Base-by-base conservation (phyloP, 2,888 invertebrate species). In the Gymnosoma rotundatum region DNA sequence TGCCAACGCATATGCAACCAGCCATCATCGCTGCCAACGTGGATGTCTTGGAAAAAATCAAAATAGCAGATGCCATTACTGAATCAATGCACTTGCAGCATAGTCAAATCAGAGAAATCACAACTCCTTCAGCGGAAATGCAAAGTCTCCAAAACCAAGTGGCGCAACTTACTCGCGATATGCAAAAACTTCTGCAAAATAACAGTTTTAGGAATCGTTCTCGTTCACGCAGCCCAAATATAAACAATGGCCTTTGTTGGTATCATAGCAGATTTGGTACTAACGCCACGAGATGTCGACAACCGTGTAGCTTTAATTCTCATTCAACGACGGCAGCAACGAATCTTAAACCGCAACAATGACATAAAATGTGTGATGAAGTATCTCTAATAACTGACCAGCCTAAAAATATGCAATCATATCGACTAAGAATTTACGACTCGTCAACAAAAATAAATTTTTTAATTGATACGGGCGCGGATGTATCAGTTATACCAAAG, bases 391-490 rank as follows among this genome's bases (percentile, higher is more conserved):
- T 64, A 54, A 45, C 25, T 54, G 42, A 75, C 7, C 38, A 54
- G 42, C 56, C 75, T 56, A 58, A 56, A 66, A 66, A 9, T 76
- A 60, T 66, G 25, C 54, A 76, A 58, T 60, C 64, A 56, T 78
- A 20, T 56, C 66, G 66, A n/a, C 48, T 66, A 75, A 56, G 75
- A 54, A 76, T 66, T 66, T 76, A 50, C 18, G 75, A 76, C 21
- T 64, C 66, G 7, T 12, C 32, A 64, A 64, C 64, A 64, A 75
- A 75, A 25, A 63, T 38, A 56, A n/a, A 38, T 42, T 75, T 76
- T 76, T 16, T 76, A 58, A 70, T 48, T 18, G 70, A 70, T 18
- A 70, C 70, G 25, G 70, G 58, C 32, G 70, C 58, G 58, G 38
- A 38, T 38, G 9, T 10, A 38, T 25, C 25, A 25, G 25, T 25